These are phyloP conservation scores for Sialis lutaria DNA, from an alignment of 2,888 invertebrate genomes.

Conservation along the genomic window DNA sequence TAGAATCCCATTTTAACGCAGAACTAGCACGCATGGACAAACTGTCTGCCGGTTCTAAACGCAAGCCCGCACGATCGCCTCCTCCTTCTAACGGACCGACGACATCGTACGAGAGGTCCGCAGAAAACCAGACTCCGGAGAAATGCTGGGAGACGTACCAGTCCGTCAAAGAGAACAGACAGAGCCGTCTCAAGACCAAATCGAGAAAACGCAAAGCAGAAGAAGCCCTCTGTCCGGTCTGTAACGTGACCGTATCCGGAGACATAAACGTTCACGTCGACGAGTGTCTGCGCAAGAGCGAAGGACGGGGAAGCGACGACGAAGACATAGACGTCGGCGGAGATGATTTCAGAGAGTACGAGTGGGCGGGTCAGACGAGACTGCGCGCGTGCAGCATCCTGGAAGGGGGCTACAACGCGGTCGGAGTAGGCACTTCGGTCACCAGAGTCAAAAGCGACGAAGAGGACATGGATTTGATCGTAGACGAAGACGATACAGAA, in stretches of 20 bases:
- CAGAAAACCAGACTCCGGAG: constrained; percentile 30
- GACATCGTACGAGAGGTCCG: constrained; percentile 24
- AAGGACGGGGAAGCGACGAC: constrained; percentile 29
- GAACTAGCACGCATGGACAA: constrained; percentile 60
- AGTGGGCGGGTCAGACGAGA: constrained; percentile 81
- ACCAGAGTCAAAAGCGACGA: constrained; percentile 23
- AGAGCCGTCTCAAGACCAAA: constrained; percentile 44
- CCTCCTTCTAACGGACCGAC: constrained; percentile 19
- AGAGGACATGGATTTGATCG: constrained; percentile 60
- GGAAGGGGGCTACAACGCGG: constrained; percentile 42
- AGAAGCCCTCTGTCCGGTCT: constrained; percentile 61
- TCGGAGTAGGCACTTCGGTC: constrained; percentile 26
- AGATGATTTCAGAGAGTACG: constrained; percentile 59
- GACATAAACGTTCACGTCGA: constrained; percentile 58
- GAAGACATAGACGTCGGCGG: constrained; percentile 73
- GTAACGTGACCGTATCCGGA: constrained; percentile 49
- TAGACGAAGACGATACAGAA: constrained; percentile 77
- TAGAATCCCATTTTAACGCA: constrained; percentile 64
- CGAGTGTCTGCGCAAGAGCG: constrained; percentile 39
- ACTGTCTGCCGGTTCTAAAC: constrained; percentile 23
- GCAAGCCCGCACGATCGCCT: constrained; percentile 13
- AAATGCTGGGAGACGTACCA: constrained; percentile 59
- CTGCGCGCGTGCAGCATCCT: constrained; percentile 55
- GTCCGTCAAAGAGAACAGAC: constrained; percentile 54
- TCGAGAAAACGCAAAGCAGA: constrained; percentile 47